Conservation (phyloP, 2,113 vertebrate species). For the Salvator merianae region DNA sequence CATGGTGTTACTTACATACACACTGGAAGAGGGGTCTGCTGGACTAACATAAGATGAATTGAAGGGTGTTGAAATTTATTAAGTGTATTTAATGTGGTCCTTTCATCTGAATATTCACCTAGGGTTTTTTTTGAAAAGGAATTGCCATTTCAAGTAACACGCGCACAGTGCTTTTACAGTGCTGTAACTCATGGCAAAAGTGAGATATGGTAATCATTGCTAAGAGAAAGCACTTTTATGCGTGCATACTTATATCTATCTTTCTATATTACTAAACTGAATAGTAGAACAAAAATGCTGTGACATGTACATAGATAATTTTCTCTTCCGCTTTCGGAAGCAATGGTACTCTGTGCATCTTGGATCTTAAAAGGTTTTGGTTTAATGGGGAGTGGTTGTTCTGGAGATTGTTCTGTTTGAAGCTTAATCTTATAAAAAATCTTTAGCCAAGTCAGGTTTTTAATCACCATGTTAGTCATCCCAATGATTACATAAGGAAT, state of each 20-base stretch:
- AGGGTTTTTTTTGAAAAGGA: neutral
- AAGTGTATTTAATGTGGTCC: neutral
- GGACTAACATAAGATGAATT: neutral
- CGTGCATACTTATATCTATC: neutral
- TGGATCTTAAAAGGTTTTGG: neutral
- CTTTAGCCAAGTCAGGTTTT: slow-evolving; percentile 67
- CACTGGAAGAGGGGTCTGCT: neutral
- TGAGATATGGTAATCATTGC: neutral
- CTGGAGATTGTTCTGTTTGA: slow-evolving; percentile 34
- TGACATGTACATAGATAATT: neutral
- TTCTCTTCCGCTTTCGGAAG: neutral
- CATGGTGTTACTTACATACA: neutral
- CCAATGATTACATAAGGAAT: slow-evolving; percentile 72
- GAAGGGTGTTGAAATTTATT: neutral
- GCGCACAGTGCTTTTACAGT: slow-evolving; percentile 20
- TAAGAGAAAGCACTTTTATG: slow-evolving; percentile 14
- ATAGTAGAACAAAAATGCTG: neutral
- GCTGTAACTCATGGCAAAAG: slow-evolving; percentile 28
- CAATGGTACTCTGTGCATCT: neutral
- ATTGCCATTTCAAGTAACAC: slow-evolving; percentile 26
- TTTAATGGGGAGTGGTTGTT: slow-evolving; percentile 28
- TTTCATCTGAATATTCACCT: slow-evolving; percentile 10
- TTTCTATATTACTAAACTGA: slow-evolving; percentile 29
- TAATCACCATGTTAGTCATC: slow-evolving; percentile 71
- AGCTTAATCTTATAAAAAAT: slow-evolving; percentile 58